Conservation (phyloP, 2,113 vertebrate species). For the Hipposideros armiger region DNA sequence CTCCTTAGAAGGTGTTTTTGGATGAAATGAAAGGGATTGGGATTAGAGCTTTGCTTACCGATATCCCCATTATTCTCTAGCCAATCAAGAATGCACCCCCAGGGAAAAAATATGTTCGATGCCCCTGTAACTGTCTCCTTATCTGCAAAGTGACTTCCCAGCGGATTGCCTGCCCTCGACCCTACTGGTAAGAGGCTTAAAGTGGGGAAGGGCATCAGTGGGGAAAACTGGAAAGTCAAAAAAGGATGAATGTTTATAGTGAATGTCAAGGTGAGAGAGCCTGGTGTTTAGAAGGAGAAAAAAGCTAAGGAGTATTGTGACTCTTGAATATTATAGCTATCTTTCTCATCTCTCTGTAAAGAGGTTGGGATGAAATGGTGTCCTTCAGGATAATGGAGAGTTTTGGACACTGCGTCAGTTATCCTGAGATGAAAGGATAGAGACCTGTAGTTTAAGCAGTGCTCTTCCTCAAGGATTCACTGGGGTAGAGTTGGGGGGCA, state of each 20-base stretch:
- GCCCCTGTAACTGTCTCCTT: constrained; percentile 95
- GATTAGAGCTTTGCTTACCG: constrained; percentile 36
- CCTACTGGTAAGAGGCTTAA: constrained; percentile 91
- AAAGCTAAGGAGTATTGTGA: neutral
- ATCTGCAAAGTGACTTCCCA: constrained; percentile 97
- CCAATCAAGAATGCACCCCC: constrained; percentile 96
- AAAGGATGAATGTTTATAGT: neutral
- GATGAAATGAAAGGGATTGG: constrained; percentile 45
- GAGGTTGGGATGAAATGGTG: neutral
- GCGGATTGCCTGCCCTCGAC: constrained; percentile 94
- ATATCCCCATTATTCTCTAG: constrained; percentile 85
- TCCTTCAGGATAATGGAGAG: neutral
- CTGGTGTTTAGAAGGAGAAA: neutral
- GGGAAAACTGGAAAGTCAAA: neutral
- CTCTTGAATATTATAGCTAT: neutral
- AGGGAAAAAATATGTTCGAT: constrained; percentile 95
- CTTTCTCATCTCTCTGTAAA: constrained; percentile 30
- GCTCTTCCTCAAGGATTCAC: neutral
- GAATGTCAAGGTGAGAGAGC: neutral
- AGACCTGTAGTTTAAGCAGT: neutral
- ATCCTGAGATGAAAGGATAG: neutral
- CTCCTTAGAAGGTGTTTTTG: constrained; percentile 53
- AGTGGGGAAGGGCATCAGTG: neutral
- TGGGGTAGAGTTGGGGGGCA: neutral
- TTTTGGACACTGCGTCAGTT: neutral